Evolutionary conservation across 1,140 invertebrate genomes (phyloP).

Genomic region (Gonioctena quinquepunctata): DNA sequence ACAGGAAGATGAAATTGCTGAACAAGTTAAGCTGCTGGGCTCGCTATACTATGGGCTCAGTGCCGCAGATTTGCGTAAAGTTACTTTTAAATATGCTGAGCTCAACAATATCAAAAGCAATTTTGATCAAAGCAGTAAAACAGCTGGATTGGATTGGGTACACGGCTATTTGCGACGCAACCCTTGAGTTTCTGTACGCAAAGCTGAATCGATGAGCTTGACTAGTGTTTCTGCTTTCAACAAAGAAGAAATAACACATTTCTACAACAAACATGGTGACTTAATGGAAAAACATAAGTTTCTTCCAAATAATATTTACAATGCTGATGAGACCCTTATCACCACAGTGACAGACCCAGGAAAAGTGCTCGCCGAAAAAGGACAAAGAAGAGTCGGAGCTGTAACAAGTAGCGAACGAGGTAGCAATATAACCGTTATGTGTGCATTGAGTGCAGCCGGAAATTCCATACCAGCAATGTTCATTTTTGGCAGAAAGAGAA

Average conservation of each 20-base stretch:
- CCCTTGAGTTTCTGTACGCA: slow-evolving; percentile 31
- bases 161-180: slow-evolving; percentile 16
- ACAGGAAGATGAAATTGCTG: slow-evolving; percentile 45
- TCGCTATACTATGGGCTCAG: slow-evolving; percentile 27
- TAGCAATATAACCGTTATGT: slow-evolving; percentile 20
- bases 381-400: slow-evolving; percentile 49
- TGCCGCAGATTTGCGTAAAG: slow-evolving; percentile 17
- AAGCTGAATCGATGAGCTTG: slow-evolving; percentile 41
- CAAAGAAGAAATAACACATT: slow-evolving; percentile 33
- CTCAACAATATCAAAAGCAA: slow-evolving; percentile 29
- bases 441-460: slow-evolving; percentile 47
- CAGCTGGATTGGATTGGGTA: slow-evolving; percentile 33
- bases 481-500: slow-evolving; percentile 47
- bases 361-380: slow-evolving; percentile 40
- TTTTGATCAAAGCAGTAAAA: slow-evolving; percentile 29
- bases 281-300: slow-evolving; percentile 45
- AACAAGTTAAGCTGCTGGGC: slow-evolving; percentile 32
- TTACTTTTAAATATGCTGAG: slow-evolving; percentile 24
- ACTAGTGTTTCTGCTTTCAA: slow-evolving; percentile 37
- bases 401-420: slow-evolving; percentile 48
- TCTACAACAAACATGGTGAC: slow-evolving; percentile 27
- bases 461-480: slow-evolving; percentile 54
- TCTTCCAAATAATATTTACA: slow-evolving; percentile 29
- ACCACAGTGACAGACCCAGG: slow-evolving; percentile 33
- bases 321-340: slow-evolving; percentile 38